Evolutionary conservation across 1,140 invertebrate genomes (phyloP), one percentile per base, ranked within the genome.

Genomic region (Orchestia grillus): DNA sequence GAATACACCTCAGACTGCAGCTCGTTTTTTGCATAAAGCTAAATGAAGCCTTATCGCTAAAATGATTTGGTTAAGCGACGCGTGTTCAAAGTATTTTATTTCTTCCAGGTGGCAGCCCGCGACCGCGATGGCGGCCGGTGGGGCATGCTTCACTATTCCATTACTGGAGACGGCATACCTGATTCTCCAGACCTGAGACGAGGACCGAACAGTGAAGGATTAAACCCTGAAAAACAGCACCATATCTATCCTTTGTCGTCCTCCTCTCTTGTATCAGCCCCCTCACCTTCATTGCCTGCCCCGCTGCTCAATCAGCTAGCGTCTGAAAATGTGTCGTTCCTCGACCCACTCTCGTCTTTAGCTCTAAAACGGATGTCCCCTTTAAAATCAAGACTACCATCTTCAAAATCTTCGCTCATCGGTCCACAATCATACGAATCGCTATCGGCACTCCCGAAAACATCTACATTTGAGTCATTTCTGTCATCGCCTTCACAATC

Each of bases 61-160:
- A n/a, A n/a, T n/a, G n/a, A n/a, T n/a, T n/a, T n/a, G n/a, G n/a
- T n/a, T n/a, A n/a, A n/a, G n/a, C 47, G 6, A 53, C 19, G 19
- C 6, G 19, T 53, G 47, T 77, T 3, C 11, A 77, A 8, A 77
- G 1, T 77, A 77, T 36, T 77, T 77, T 77, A 44, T 94, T 36
- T 94, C 3, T 94, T 47, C 47, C 92, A 94, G 92, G 92, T 94
- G 44, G 92, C 44, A 6, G 92, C 92, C 11, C 43, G 92, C 11
- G 92, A 94, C 44, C 92, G 44, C 44, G 92, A 94, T 94, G 92
- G 92, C 1, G 92, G 92, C 44, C 43, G 44, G 36, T 94, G 92
- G 92, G 92, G 92, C 43, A 44, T 94, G 11, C 92, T 94, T 0
- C 92, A 45, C 28, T 94, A 94, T n/a, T 44, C 92, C 44, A 44